These are phyloP conservation scores for Liolophura sinensis DNA, from an alignment of 1,140 invertebrate species.

Conservation along the genomic window DNA sequence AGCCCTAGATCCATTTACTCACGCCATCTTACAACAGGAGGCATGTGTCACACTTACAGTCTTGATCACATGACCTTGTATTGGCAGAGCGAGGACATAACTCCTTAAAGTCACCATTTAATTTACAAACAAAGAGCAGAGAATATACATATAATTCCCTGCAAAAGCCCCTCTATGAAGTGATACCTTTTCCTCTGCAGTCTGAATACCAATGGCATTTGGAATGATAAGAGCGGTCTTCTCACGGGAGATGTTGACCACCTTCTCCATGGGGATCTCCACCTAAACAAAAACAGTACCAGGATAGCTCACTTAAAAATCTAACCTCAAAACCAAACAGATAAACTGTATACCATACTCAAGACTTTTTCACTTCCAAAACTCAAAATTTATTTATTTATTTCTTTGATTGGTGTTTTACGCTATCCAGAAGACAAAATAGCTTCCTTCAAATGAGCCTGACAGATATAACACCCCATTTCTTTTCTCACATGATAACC, in stretches of 20 bases:
- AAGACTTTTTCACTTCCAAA: too few relatives aligned
- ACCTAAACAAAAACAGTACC: constrained; percentile 35
- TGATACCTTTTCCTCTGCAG: constrained; percentile 72
- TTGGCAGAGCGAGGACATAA: not conserved
- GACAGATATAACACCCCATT: too few relatives aligned
- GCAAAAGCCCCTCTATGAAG: not conserved
- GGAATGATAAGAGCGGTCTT: constrained; percentile 85
- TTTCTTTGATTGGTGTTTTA: too few relatives aligned
- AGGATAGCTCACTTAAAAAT: not conserved
- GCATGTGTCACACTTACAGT: too few relatives aligned
- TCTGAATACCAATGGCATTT: constrained; percentile 86
- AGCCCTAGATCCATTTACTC: too few relatives aligned
- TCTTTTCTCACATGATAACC: too few relatives aligned
- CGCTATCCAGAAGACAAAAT: too few relatives aligned
- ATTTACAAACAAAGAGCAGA: not conserved
- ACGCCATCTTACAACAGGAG: too few relatives aligned
- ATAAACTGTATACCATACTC: not conserved
- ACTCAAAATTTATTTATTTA: too few relatives aligned
- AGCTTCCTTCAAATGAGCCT: too few relatives aligned
- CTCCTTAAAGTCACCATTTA: not conserved
- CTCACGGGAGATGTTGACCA: constrained; percentile 85
- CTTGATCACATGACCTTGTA: not conserved
- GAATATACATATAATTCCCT: not conserved
- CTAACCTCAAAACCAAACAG: not conserved
- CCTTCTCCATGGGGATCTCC: constrained; percentile 71